Base-by-base conservation (phyloP, 2,888 invertebrate species). In the Philopedon plagiatum region DNA sequence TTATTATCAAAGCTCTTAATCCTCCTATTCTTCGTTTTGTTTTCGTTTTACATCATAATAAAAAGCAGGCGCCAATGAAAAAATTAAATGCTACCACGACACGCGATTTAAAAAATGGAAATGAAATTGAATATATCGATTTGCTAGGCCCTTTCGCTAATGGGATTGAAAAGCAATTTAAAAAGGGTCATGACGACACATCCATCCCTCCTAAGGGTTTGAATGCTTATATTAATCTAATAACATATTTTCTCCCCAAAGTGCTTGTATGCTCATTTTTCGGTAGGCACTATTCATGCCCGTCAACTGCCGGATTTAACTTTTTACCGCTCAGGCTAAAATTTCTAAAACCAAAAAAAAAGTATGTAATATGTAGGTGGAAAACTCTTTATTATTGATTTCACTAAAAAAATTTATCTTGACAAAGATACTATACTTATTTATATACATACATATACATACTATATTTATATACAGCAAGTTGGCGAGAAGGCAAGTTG, bases 71-170 rank as follows among this genome's bases (percentile, higher is more conserved):
- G 11, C 32, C 26, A 56, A 54, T 58, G 39, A 64, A 54, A 60
- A 62, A 49, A 64, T 39, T 32, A 64, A 64, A 64, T 64, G 71
- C 58, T 58, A 44, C 60, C 39, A 37, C 39, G 51, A 64, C 58
- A 49, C 23, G 58, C 64, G 60, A 67, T 67, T 71, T 65, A 61
- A 66, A 65, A 65, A 71, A 65, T 61, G 65, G 51, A 66, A 62
- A 66, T 71, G 29, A 39, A 66, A 72, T 72, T 68, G 69, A 73
- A 68, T 73, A 69, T 63, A 73, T 73, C 68, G 73, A 69, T 68
- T 68, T 29, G 54, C 37, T 61, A 60, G 49, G 54, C 60, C 63
- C 44, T 65, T 63, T 67, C 58, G 60, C 64, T 69, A 73, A 73
- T 69, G 41, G 64, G 68, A 69, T 64, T 68, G 67, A 46, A 57